Conservation (phyloP, 1,140 invertebrate genomes). For the Lineus longissimus region DNA sequence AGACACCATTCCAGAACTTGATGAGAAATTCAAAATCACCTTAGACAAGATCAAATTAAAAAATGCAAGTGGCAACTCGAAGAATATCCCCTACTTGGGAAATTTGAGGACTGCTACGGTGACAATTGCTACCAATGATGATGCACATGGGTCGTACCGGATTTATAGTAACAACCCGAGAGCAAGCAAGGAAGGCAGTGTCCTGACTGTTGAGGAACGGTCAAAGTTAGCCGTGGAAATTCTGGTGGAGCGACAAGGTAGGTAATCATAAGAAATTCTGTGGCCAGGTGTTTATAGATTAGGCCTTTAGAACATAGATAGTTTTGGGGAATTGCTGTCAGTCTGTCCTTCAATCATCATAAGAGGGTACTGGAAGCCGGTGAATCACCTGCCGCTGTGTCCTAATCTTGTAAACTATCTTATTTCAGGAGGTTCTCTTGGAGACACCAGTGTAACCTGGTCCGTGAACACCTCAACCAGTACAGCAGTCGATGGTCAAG, state of each 20-base stretch:
- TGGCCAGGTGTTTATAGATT: neutral
- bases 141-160: slow-evolving; percentile 44
- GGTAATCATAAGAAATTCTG: slow-evolving; percentile 7
- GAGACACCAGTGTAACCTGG: slow-evolving; percentile 42
- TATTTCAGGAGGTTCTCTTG: slow-evolving; percentile 41
- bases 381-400: too few relatives aligned
- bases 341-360: too few relatives aligned
- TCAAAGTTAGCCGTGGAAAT: slow-evolving; percentile 41
- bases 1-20: slow-evolving; percentile 43
- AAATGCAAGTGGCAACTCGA: slow-evolving; percentile 23
- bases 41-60: slow-evolving; percentile 36
- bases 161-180: slow-evolving; percentile 34
- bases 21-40: slow-evolving; percentile 39
- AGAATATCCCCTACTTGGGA: slow-evolving; percentile 35
- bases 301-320: neutral
- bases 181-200: slow-evolving; percentile 22
- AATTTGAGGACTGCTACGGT: slow-evolving; percentile 24
- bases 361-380: neutral
- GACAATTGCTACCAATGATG: slow-evolving; percentile 40
- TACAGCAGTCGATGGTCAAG: slow-evolving; percentile 34
- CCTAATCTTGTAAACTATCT: too few relatives aligned
- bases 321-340: neutral
- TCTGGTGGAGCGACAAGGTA: slow-evolving; percentile 46
- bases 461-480: slow-evolving; percentile 26
- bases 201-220: slow-evolving; percentile 41